Evolutionary conservation across 2,113 vertebrate genomes (phyloP), one percentile per base, ranked within the genome.

Genomic region (Panurus biarmicus): DNA sequence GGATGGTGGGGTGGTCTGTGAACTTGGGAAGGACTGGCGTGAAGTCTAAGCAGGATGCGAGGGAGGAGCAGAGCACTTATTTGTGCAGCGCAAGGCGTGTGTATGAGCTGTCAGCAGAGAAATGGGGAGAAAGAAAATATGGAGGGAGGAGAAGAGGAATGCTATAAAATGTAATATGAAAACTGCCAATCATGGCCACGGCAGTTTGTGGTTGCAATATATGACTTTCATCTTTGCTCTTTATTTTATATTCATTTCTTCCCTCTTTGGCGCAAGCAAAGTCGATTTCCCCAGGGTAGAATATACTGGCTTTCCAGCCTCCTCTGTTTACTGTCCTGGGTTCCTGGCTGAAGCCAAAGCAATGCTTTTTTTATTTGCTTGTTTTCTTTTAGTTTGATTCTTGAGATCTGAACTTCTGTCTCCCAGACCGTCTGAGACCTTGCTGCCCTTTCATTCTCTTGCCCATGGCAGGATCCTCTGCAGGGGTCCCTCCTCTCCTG

Each of bases 81-180:
- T 92, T 96, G 92, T 90, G 90, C 79, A 74, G 79, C 0, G 0
- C 31, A 36, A 90, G 48, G 83, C 28, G 0, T 67, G 76, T 33
- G 28, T 45, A 25, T 22, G 48, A 92, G 57, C 83, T 90, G 86
- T 90, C 94, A 90, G 73, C 53, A 74, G 40, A 95, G 85, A 93
- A 86, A 85, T 16, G 40, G 81, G 44, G 62, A 81, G 80, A 81
- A 76, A 86, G 69, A 75, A 96, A 77, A 92, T 82, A 86, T 2
- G 57, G 88, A 93, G 67, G 66, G 58, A 91, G 82, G 67, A 72
- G 51, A 94, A 85, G 47, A 83, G 44, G 90, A 94, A 85, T 79
- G 86, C n/a, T 77, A 38, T 83, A 95, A 93, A 96, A 64, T 78
- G 65, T 89, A 94, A 90, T 87, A 81, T 77, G 77, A 25, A 88